Conservation (phyloP, 2,888 invertebrate genomes). For the Eulithis prunata region DNA sequence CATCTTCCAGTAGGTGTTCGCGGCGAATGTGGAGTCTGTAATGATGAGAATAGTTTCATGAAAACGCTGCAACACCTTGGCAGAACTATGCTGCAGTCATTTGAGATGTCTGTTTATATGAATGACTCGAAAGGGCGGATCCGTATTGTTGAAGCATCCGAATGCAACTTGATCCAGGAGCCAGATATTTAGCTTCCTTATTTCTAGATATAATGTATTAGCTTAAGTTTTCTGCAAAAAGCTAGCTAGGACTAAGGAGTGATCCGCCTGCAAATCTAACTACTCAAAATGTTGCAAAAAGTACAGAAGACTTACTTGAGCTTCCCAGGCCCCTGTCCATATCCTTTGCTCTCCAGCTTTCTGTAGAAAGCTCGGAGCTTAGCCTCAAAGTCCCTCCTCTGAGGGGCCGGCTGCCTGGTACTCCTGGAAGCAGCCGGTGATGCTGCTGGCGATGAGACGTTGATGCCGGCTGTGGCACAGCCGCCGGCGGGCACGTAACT, state of each 20-base stretch:
- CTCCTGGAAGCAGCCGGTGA: constrained; percentile 92
- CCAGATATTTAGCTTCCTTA: neutral
- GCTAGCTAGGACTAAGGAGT: neutral
- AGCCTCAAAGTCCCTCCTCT: constrained; percentile 96
- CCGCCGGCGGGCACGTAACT: constrained; percentile 92
- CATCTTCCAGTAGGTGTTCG: constrained; percentile 97
- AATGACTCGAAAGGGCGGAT: neutral
- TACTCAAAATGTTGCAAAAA: neutral
- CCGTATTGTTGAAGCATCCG: neutral
- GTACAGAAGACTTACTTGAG: constrained; percentile 89
- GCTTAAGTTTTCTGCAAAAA: neutral
- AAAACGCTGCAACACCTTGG: too few species aligned
- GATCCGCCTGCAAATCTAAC: neutral
- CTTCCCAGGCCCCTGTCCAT: constrained; percentile 98
- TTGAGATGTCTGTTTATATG: neutral
- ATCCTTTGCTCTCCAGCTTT: constrained; percentile 97
- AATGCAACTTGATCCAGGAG: neutral
- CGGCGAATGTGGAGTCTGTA: constrained; percentile 95
- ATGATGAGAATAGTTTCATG: constrained; percentile 6
- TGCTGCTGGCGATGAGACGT: constrained; percentile 89
- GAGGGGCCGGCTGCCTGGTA: constrained; percentile 94
- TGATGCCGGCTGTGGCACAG: constrained; percentile 66
- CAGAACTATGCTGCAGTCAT: too few species aligned
- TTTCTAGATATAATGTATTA: too few species aligned
- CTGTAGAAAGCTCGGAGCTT: constrained; percentile 97